A percentile compares a stretch with the other conserved stretches of the same genome.
These are phyloP conservation scores for Idaea biselata DNA, from an alignment of 2,888 invertebrate species.

Conservation along the genomic window DNA sequence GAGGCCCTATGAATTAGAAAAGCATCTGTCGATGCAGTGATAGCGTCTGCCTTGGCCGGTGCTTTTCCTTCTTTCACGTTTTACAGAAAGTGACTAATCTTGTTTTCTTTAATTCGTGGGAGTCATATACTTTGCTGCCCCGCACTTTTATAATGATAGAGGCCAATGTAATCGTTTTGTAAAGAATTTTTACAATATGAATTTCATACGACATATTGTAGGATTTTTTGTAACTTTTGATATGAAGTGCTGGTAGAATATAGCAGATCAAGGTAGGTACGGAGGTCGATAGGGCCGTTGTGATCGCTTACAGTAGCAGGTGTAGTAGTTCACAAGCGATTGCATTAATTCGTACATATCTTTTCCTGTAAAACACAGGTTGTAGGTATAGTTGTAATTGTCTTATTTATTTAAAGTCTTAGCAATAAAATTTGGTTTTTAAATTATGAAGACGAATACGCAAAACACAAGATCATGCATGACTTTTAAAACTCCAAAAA, in stretches of 20 bases:
- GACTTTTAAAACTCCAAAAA: constrained; percentile 43
- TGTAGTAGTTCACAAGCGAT: constrained; percentile 47
- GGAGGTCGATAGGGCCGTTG: constrained; percentile 66
- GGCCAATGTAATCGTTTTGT: constrained; percentile 68
- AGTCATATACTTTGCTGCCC: constrained; percentile 49
- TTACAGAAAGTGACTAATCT: constrained; percentile 73
- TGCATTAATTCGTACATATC: constrained; percentile 76
- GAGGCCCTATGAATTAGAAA: constrained; percentile 63
- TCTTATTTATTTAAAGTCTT: constrained; percentile 78
- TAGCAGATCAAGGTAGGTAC: constrained; percentile 72
- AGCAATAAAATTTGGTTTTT: constrained; percentile 59
- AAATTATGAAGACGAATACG: constrained; percentile 52
- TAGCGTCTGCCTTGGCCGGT: constrained; percentile 53
- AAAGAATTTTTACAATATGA: constrained; percentile 68
- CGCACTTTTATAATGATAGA: constrained; percentile 65
- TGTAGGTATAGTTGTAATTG: constrained; percentile 76
- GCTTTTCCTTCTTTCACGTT: constrained; percentile 63
- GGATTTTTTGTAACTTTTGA: constrained; percentile 78
- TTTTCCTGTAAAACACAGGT: constrained; percentile 66
- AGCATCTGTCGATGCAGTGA: constrained; percentile 55
- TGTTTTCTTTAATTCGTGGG: constrained; percentile 73
- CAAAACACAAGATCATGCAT: constrained; percentile 45
- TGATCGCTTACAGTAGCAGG: constrained; percentile 47
- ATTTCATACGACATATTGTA: constrained; percentile 65
- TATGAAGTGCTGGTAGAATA: constrained; percentile 77